Base-by-base conservation (phyloP, 1,140 invertebrate genomes). In the Bilobella aurantiaca region DNA sequence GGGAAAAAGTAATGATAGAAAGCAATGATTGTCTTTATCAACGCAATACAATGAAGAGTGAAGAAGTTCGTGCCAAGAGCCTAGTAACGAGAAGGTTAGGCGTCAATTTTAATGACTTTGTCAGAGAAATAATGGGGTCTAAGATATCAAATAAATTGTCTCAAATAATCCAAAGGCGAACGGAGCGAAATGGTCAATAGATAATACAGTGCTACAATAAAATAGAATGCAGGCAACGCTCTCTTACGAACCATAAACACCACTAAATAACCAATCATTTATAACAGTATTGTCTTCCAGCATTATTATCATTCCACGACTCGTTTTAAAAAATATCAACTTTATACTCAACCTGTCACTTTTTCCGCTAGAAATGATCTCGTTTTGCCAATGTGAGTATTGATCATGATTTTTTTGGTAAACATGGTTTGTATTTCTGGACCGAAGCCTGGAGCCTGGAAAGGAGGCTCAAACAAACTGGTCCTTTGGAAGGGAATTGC, bases 351-450 rank as follows among this genome's bases (percentile, higher is more conserved):
- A n/a, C 37, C n/a, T n/a, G 8, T 8, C 37, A n/a, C 37, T 42
- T 8, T 42, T 42, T 42, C 37, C n/a, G 37, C 37, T 42, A n/a
- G 8, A 12, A 42, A 42, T 42, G 8, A 42, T 42, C 8, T 12
- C n/a, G 37, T 42, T 12, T 12, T 42, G 37, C 8, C n/a, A 42
- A 42, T 12, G n/a, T 42, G 37, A 42, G 37, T 42, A 42, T 65
- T 70, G 69, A 70, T 70, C 67, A 67, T 67, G 69, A 70, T 70
- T 70, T 70, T 64, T 69, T 70, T 60, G 66, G 63, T 63, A 70
- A 70, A 70, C 65, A 70, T 37, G 49, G 47, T 58, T 53, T 31
- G 12, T 53, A 23, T 5, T 16, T 18, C 3, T 12, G 8, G 53
- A 28, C 5, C 16, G 58, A 62, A 62, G 25, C 2, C 58, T 62